Evolutionary conservation across 2,797 vertebrate genomes (phyloP).

Genomic region (Kryptolebias ocellatus): DNA sequence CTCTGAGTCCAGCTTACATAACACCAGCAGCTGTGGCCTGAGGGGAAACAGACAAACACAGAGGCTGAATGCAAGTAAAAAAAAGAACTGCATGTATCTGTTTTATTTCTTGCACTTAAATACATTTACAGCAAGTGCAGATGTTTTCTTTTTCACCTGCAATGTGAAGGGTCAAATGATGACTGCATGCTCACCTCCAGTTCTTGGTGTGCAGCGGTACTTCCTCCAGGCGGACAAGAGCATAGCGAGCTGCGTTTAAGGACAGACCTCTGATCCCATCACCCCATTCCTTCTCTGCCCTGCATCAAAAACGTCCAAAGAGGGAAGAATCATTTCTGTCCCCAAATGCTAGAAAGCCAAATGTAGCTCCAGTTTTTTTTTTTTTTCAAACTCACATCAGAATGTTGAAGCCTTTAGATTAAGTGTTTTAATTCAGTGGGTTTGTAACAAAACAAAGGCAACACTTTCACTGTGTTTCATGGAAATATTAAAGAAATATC

Average conservation of each 20-base stretch:
- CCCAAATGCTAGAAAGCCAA: not conserved
- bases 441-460: not conserved
- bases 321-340: not conserved
- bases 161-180: not conserved
- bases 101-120: not conserved
- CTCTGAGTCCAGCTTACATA: constrained; percentile 87
- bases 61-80: not conserved
- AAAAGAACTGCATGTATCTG: too few relatives aligned
- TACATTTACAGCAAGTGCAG: too few relatives aligned
- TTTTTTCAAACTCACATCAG: too few relatives aligned
- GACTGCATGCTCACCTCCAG: constrained; percentile 86
- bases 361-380: not conserved
- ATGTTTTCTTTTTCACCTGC: not conserved
- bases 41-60: not conserved
- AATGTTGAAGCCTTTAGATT: too few relatives aligned
- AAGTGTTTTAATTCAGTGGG: not conserved
- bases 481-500: not conserved
- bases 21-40: constrained; percentile 92
- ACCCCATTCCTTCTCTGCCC: constrained; percentile 96
- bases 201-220: constrained; percentile 93
- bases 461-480: not conserved
- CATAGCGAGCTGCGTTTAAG: constrained; percentile 92
- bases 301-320: constrained; percentile 46
- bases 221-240: constrained; percentile 91
- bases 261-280: constrained; percentile 94